Percentiles rank a stretch among this genome's conserved stretches.
Evolutionary conservation across 2,888 invertebrate genomes (phyloP).

Genomic region (Megalurothrips usitatus): DNA sequence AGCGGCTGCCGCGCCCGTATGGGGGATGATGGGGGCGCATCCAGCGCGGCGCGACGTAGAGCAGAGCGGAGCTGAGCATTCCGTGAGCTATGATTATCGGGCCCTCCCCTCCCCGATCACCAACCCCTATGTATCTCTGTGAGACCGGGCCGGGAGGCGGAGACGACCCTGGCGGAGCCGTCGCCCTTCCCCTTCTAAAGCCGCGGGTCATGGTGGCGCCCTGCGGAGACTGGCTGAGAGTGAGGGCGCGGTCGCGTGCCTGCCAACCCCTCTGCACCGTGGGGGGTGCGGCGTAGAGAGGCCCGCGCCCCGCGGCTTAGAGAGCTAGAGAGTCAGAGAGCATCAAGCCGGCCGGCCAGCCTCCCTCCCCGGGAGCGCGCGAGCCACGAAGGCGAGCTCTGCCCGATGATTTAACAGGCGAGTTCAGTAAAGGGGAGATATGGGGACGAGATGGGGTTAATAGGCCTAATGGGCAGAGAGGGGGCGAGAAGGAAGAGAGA

Average conservation of each 20-base stretch:
- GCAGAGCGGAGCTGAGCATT: too few species aligned
- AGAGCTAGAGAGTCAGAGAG: too few species aligned
- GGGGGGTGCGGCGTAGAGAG: too few species aligned
- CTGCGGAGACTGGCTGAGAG: not conserved
- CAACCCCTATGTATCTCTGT: constrained; percentile 12
- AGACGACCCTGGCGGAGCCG: not conserved
- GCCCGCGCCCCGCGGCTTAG: too few species aligned
- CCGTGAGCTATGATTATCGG: not conserved
- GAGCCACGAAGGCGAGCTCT: not conserved
- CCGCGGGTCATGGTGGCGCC: constrained; percentile 7
- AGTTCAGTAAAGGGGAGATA: not conserved
- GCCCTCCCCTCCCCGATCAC: not conserved
- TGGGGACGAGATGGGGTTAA: constrained; percentile 17
- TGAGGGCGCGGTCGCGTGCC: not conserved
- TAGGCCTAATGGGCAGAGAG: not conserved
- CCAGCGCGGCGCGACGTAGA: too few species aligned
- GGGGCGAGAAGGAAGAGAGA: not conserved
- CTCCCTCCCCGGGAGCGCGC: not conserved
- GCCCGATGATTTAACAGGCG: not conserved
- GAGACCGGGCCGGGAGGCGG: not conserved
- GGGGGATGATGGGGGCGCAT: too few species aligned
- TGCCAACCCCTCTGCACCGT: too few species aligned
- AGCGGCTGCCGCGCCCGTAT: not conserved
- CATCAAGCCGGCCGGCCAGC: too few species aligned
- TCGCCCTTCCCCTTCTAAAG: not conserved